A percentile compares a stretch with the other conserved stretches of the same genome.
phyloP scores from a whole-genome alignment of 2,888 invertebrate species.

The Rotaria macrura region DNA sequence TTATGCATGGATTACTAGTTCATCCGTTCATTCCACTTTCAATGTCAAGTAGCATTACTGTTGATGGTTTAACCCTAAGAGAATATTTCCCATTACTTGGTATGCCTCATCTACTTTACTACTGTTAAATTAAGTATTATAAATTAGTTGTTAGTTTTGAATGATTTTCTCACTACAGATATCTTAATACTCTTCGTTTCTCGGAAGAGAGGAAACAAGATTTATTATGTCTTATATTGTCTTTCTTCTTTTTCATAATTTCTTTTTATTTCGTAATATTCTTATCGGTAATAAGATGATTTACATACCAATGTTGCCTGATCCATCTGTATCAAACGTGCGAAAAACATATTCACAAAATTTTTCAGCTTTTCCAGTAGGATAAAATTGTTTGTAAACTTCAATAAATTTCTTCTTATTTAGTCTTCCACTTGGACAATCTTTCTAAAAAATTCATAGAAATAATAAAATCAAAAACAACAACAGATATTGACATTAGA shows the following conservation, averaged over 20 bases:
- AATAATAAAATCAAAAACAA: neutral
- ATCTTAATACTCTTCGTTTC: neutral
- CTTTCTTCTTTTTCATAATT: neutral
- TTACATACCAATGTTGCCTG: neutral
- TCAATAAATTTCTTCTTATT: slow-evolving; percentile 11
- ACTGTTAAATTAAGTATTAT: neutral
- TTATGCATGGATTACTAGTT: neutral
- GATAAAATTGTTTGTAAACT: slow-evolving; percentile 13
- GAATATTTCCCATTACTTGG: neutral
- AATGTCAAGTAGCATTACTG: neutral
- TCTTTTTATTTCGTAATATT: neutral
- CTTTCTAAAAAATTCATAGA: neutral
- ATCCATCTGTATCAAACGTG: neutral
- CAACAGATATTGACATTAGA: neutral
- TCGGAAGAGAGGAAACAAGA: neutral
- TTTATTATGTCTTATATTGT: too few species aligned
- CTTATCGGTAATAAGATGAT: neutral
- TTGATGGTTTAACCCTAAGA: neutral
- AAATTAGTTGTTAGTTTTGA: neutral
- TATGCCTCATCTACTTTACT: neutral
- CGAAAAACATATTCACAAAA: slow-evolving; percentile 18
- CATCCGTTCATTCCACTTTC: neutral
- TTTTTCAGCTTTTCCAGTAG: slow-evolving; percentile 9
- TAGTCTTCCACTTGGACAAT: slow-evolving; percentile 15
- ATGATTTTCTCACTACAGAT: neutral